phyloP scores from a whole-genome alignment of 2,888 invertebrate genomes.

The Bellardia bayeri region DNA sequence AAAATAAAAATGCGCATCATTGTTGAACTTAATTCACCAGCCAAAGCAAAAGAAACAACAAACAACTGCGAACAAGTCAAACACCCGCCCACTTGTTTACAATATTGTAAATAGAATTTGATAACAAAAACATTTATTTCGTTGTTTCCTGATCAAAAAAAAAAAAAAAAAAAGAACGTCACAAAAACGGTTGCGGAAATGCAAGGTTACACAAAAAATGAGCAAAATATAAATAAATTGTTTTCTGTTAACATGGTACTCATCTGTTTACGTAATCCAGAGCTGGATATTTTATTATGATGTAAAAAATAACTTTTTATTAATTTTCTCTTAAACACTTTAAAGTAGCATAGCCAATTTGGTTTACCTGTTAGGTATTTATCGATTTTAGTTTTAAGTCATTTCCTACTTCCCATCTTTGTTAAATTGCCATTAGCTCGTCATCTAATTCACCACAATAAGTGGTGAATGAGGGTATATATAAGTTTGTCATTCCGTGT shows the following conservation, averaged over 20 bases:
- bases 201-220: constrained; percentile 58
- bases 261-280: background rate
- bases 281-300: background rate
- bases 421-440: too few relatives aligned
- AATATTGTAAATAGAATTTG: constrained; percentile 70
- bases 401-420: background rate
- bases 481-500: background rate
- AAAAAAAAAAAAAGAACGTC: constrained; percentile 1
- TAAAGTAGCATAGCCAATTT: too few relatives aligned
- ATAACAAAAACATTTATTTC: constrained; percentile 55
- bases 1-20: constrained; percentile 63
- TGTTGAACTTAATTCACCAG: constrained; percentile 10
- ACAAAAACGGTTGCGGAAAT: constrained; percentile 62
- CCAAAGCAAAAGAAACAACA: background rate
- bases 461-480: too few relatives aligned
- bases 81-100: constrained; percentile 45
- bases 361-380: too few relatives aligned
- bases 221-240: constrained; percentile 53
- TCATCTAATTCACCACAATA: too few relatives aligned
- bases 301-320: too few relatives aligned
- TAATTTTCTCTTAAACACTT: too few relatives aligned
- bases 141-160: constrained; percentile 39
- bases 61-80: constrained; percentile 28
- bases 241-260: constrained; percentile 32
- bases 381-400: too few relatives aligned